Percentiles rank a stretch among this genome's conserved stretches.
These are phyloP conservation scores for Dascillus cervinus DNA, from an alignment of 2,888 invertebrate species.

Conservation along the genomic window DNA sequence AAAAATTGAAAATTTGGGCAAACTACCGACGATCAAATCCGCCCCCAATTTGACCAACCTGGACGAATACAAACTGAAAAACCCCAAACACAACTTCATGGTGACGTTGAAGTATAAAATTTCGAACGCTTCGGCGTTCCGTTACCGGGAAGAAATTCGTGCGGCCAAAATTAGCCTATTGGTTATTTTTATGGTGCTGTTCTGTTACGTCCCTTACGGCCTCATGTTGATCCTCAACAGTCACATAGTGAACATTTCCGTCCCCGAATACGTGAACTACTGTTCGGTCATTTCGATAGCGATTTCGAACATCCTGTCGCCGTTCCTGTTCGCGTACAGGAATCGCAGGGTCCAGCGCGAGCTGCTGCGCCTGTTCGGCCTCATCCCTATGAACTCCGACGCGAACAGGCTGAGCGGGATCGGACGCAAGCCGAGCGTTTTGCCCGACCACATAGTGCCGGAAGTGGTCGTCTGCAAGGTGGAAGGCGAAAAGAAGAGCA, in stretches of 20 bases:
- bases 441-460: constrained; percentile 22
- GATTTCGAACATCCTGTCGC: constrained; percentile 58
- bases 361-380: constrained; percentile 45
- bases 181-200: constrained; percentile 60
- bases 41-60: constrained; percentile 33
- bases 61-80: constrained; percentile 41
- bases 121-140: constrained; percentile 76
- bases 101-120: constrained; percentile 70
- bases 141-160: constrained; percentile 81
- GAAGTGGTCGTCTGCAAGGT: constrained; percentile 35
- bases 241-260: constrained; percentile 26
- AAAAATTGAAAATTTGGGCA: neutral
- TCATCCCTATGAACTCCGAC: neutral
- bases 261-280: constrained; percentile 45
- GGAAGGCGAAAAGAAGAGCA: constrained; percentile 30
- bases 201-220: constrained; percentile 46
- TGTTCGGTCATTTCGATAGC: constrained; percentile 51
- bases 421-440: constrained; percentile 18
- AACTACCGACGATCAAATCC: constrained; percentile 33
- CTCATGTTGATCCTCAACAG: constrained; percentile 33
- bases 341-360: constrained; percentile 59
- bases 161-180: constrained; percentile 80
- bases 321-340: constrained; percentile 70
- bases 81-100: constrained; percentile 56
- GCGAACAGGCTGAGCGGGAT: neutral